Base-by-base conservation (phyloP, 2,888 invertebrate genomes). In the Beris chalybata region DNA sequence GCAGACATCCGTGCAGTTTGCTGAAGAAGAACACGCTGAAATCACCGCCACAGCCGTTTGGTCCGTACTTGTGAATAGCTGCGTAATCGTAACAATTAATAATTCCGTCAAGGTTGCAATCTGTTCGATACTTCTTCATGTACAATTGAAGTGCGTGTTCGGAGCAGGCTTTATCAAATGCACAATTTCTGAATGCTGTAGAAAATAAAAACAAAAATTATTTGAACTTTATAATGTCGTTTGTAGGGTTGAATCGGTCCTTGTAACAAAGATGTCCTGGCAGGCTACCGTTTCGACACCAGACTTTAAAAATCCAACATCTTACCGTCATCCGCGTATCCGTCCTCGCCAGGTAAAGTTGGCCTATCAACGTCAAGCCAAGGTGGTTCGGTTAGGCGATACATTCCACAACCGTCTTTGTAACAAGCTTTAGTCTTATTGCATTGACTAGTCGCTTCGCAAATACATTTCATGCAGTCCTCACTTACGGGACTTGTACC, bases 361-460 rank as follows among this genome's bases (percentile, higher is more conserved):
- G 79, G 73, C 70, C 80, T 81, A 50, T 81, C 82, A 64, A 77
- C 76, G 76, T 95, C 95, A 0, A 89, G 82, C 95, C 94, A 95
- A 77, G 94, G 95, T 0, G 87, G 87, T 91, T 92, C 92, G 3
- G 93, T 93, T 73, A 94, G 91, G 68, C 87, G 85, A 82, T 93
- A 94, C 43, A 93, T 85, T 1, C 94, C 94, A 74, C 94, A 94
- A 54, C 88, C 85, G 64, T 90, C 88, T 9, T 69, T 70, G 4
- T 82, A 81, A 72, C 92, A 92, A 15, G 78, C 50, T 38, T 61
- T 71, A 1, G 82, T 81, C 1, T 82, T 81, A 76, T 91, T 88
- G 78, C 93, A 93, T 15, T 87, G 88, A 4, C 91, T 89, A 29
- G 87, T 84, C 0, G 91, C 92, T 75, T 93, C 91, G 78, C 93